A percentile compares a stretch with the other conserved stretches of the same genome.
These are phyloP conservation scores for Chanos chanos DNA, from an alignment of 2,797 vertebrate genomes.

Conservation along the genomic window DNA sequence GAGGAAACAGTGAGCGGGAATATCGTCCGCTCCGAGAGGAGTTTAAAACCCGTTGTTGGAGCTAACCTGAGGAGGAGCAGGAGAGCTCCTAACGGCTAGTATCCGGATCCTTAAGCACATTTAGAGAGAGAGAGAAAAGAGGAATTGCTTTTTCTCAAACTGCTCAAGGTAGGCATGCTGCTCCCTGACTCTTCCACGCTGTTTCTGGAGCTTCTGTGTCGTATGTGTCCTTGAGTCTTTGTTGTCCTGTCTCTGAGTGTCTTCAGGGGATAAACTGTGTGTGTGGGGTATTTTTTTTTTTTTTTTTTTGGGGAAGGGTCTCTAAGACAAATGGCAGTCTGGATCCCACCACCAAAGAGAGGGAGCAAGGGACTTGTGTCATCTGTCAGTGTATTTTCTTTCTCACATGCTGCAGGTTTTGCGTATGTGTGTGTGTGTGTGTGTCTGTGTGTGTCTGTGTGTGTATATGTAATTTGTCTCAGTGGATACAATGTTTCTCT, in stretches of 20 bases:
- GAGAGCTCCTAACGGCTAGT: background rate
- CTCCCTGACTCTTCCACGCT: background rate
- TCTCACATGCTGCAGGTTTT: too few relatives aligned
- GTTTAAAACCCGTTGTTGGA: slow-evolving; percentile 7
- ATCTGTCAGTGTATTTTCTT: slow-evolving; percentile 13
- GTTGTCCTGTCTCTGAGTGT: background rate
- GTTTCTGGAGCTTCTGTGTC: background rate
- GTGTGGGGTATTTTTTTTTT: slow-evolving; percentile 28
- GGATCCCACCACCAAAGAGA: slow-evolving; percentile 24
- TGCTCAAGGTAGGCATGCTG: too few relatives aligned
- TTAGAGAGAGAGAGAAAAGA: background rate
- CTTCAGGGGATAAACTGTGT: background rate
- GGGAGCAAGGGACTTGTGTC: background rate
- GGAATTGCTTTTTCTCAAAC: too few relatives aligned
- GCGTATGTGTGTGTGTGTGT: slow-evolving; percentile 2
- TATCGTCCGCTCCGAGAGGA: too few relatives aligned
- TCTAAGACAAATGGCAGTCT: slow-evolving; percentile 34
- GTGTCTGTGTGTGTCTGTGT: too few relatives aligned
- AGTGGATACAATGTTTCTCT: too few relatives aligned
- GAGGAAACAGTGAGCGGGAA: background rate
- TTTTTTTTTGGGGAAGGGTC: slow-evolving; percentile 1
- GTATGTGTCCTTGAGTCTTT: too few relatives aligned
- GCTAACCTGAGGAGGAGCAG: background rate
- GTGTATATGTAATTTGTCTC: too few relatives aligned
- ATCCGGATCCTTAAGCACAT: slow-evolving; percentile 11